Base-by-base conservation (phyloP, 2,797 vertebrate species). In the Tragelaphus eurycerus region DNA sequence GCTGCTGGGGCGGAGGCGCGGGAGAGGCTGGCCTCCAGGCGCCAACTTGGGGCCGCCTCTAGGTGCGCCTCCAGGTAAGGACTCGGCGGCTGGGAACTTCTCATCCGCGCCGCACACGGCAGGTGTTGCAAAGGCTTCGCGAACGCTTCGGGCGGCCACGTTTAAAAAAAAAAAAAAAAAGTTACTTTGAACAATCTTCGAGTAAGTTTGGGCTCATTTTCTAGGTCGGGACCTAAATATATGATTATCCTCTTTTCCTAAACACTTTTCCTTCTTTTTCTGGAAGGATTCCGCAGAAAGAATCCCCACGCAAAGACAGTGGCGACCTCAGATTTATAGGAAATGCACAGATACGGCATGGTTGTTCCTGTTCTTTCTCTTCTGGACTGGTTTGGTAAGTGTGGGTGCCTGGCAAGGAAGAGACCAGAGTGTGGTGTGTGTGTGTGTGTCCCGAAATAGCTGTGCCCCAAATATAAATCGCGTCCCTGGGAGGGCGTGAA, bases 371-470 rank as follows among this genome's bases (percentile, higher is more conserved):
- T 99, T 99, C 98, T 99, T 99, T 95, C 95, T 99, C 74, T 99
- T 99, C 96, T 99, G 99, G 99, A 95, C 98, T 90, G 99, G 99
- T 85, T 98, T 98, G 99, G 99, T 99, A 98, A 99, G 99, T 97
- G 5, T 2, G 10, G 25, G 60, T 52, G 31, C n/a, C 38, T 2
- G 62, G 57, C 4, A 46, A 46, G 76, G 50, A n/a, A 16, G 50
- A 82, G 34, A 31, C 46, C 14, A 0, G 71, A 3, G 55, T 2
- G 6, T 19, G 14, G 38, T 48, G 78, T 21, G 46, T 7, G 46
- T 7, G 46, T 13, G 67, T 13, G 67, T 59, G 19, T 52, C 48
- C 59, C 1, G 10, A 27, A 59, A 52, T 29, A 86, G 71, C 48
- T 43, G 52, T 38, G 92, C 55, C 48, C 67, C 59, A 83, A n/a